Base-by-base conservation (phyloP, 2,113 vertebrate species). In the Pangasianodon gigas region DNA sequence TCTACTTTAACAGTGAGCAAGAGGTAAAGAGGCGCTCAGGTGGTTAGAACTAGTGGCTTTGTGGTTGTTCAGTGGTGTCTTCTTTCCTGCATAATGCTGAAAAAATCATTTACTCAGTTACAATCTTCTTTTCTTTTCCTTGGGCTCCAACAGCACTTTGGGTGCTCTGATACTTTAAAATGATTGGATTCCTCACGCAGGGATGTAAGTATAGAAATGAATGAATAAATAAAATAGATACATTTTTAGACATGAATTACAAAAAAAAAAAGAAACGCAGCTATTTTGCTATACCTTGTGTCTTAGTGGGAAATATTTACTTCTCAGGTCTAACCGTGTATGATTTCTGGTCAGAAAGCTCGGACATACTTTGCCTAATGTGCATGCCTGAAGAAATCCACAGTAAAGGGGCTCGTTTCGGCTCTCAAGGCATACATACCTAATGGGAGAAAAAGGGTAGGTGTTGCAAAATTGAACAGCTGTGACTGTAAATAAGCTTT, bases 401-500 rank as follows among this genome's bases (percentile, higher is more conserved):
- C 9, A 24, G n/a, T 89, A 80, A 69, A 81, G 84, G 54, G 82
- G 56, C 74, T 90, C 6, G 26, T 89, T 60, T 86, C 2, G 21
- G 89, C 92, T 95, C 93, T 93, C 89, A 84, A 92, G 93, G 92
- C 94, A 92, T 92, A 91, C 93, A 92, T 92, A 87, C 51, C 92
- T 93, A 95, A 95, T 94, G 92, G 92, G 93, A 91, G 93, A 93
- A 95, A 93, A 94, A 92, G 91, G 91, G 87, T 87, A 91, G 93
- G 90, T 95, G 92, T 92, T 94, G 94, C 94, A 94, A 95, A 95
- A 95, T 95, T 95, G 93, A 96, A 94, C 94, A 96, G 95, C 94
- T 95, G 94, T 92, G 93, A 95, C 93, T 95, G 95, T 96, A 95
- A 96, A 96, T 95, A 95, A 95, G 93, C 92, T 96, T 96, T 95